Evolutionary conservation across 2,888 invertebrate genomes (phyloP).

Genomic region (Pyrrhosoma nymphula): DNA sequence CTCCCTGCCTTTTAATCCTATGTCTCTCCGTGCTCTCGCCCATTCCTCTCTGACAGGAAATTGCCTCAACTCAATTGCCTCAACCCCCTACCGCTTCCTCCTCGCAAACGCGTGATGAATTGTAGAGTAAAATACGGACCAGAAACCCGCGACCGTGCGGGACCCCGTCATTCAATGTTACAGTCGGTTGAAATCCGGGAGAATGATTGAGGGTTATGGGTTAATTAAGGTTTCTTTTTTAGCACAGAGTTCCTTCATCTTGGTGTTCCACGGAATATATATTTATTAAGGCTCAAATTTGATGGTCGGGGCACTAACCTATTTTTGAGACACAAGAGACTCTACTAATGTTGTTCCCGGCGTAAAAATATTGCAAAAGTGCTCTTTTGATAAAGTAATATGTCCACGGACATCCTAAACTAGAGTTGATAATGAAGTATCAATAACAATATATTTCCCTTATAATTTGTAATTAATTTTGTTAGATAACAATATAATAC

Average conservation of each 20-base stretch:
- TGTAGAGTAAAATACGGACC: slow-evolving; percentile 10
- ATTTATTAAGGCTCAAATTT: no score
- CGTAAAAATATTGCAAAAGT: neutral
- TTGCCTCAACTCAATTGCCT: slow-evolving; percentile 43
- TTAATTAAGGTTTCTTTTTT: slow-evolving; percentile 3
- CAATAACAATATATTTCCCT: no score
- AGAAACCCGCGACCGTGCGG: neutral
- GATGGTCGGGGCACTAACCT: no score
- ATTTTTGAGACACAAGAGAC: no score
- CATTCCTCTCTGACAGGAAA: slow-evolving; percentile 51
- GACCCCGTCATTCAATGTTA: neutral
- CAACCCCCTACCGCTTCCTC: neutral
- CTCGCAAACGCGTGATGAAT: neutral
- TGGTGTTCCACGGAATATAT: no score
- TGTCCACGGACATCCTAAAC: no score
- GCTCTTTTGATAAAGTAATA: neutral
- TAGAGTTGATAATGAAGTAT: no score
- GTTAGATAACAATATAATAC: no score
- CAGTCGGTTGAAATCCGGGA: neutral
- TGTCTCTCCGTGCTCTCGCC: neutral
- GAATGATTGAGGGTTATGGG: slow-evolving; percentile 8
- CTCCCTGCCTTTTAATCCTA: neutral
- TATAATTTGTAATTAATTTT: no score
- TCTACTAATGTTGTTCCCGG: neutral
- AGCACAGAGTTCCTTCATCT: neutral